These are phyloP conservation scores for Melanogrammus aeglefinus DNA, from an alignment of 2,797 vertebrate species.

Conservation along the genomic window DNA sequence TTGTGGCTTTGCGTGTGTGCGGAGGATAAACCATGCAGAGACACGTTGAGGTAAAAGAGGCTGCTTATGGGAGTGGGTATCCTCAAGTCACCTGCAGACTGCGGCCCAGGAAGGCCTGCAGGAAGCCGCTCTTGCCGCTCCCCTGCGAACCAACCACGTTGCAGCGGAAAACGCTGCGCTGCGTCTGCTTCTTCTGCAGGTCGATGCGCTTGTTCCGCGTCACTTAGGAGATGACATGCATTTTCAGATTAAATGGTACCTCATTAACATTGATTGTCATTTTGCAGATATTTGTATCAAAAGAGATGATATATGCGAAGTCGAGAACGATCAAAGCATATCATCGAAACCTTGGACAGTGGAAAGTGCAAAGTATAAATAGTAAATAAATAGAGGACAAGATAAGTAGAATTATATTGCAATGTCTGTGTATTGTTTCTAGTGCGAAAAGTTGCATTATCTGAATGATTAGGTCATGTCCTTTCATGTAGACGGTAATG, in stretches of 20 bases:
- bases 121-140: slow-evolving; percentile 90
- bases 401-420: background rate
- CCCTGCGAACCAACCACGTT: slow-evolving; percentile 86
- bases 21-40: no score
- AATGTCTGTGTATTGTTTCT: background rate
- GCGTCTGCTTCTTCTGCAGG: slow-evolving; percentile 97
- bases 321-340: no score
- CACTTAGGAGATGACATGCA: slow-evolving; percentile 68
- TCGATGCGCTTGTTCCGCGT: slow-evolving; percentile 97
- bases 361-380: background rate
- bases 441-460: background rate
- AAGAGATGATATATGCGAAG: no score
- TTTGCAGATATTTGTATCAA: no score
- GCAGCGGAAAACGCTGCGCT: slow-evolving; percentile 94
- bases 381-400: background rate
- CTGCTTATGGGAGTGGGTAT: background rate
- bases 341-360: background rate
- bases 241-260: background rate
- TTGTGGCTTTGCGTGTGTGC: no score
- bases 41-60: no score
- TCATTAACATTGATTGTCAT: background rate
- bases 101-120: slow-evolving; percentile 89
- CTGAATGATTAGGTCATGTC: background rate
- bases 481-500: background rate
- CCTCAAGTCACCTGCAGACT: slow-evolving; percentile 81